Evolutionary conservation across 2,888 invertebrate species (phyloP), one percentile per base, ranked within the genome.

Genomic region (Drosophila paucipuncta): DNA sequence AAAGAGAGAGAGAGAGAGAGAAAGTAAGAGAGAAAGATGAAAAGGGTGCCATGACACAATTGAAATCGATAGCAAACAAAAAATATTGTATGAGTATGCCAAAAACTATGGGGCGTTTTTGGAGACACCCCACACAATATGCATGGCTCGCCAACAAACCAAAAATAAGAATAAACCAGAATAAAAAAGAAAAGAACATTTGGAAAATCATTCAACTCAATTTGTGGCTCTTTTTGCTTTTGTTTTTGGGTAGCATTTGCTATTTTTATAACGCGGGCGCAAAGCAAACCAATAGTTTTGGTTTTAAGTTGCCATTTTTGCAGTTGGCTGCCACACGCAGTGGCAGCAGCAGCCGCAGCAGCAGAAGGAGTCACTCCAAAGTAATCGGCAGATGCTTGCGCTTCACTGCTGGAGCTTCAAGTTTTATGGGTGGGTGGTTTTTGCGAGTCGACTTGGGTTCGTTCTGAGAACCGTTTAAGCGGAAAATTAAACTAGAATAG

Each of bases 401-500:
- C 47, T n/a, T n/a, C 41, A 4, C 10, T 16, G 57, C 58, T 58
- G 18, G 22, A 53, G n/a, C 33, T 43, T 58, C 35, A 39, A 25
- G 22, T 49, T 30, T 62, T 37, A 3, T n/a, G 11, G 30, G 39
- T 41, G 47, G 41, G 25, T 28, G 18, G 39, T 22, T 50, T 59
- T 37, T 28, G 53, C 67, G 52, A 39, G 28, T 37, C 39, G 61
- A 65, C 65, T 68, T 67, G 52, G 50, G 28, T 37, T 50, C 37
- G 35, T 64, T 61, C 35, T 43, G 64, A 71, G 73, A 84, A 76
- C 49, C 85, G 74, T 77, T 89, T 85, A 81, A 72, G 84, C 84
- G 90, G 84, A 90, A 90, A 90, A 90, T 91, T 85, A 80, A 78
- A 79, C 86, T 85, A 81, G 89, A 90, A 90, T 88, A 90, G 91